Evolutionary conservation across 2,797 vertebrate genomes (phyloP).

Genomic region (Prionace glauca): DNA sequence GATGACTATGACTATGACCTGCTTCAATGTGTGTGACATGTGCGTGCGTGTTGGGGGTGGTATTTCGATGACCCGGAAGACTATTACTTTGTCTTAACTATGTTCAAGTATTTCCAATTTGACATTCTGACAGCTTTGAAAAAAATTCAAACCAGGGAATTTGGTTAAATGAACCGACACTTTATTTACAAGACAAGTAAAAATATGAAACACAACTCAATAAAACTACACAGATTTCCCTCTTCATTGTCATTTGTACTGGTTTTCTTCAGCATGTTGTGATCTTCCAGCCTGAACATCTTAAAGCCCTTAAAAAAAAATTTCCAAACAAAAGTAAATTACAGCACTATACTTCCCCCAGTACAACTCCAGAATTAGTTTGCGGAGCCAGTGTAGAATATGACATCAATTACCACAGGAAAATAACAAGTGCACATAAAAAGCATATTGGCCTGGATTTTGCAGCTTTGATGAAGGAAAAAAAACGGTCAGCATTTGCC

Average conservation of each 20-base stretch:
- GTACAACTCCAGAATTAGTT: not conserved
- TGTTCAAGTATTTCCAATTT: not conserved
- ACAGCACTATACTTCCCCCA: not conserved
- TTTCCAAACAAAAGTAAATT: not conserved
- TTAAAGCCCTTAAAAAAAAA: not conserved
- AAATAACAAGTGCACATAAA: not conserved
- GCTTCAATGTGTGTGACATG: too few species aligned
- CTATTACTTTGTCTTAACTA: not conserved
- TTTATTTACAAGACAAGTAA: not conserved
- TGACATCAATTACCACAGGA: not conserved
- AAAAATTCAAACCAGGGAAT: not conserved
- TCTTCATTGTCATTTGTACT: not conserved
- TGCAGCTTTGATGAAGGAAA: not conserved
- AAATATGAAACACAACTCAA: not conserved
- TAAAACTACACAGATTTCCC: not conserved
- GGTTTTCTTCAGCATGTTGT: not conserved
- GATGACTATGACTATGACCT: not conserved
- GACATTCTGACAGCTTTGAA: too few species aligned
- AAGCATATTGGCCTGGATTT: not conserved
- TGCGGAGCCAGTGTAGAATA: not conserved
- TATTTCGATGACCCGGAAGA: not conserved
- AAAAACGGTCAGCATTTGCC: not conserved
- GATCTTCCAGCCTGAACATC: not conserved
- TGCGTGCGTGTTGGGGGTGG: too few species aligned
- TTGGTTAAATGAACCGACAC: not conserved